These are phyloP conservation scores for Hydrolagus colliei DNA, from an alignment of 2,797 vertebrate species.

Conservation along the genomic window DNA sequence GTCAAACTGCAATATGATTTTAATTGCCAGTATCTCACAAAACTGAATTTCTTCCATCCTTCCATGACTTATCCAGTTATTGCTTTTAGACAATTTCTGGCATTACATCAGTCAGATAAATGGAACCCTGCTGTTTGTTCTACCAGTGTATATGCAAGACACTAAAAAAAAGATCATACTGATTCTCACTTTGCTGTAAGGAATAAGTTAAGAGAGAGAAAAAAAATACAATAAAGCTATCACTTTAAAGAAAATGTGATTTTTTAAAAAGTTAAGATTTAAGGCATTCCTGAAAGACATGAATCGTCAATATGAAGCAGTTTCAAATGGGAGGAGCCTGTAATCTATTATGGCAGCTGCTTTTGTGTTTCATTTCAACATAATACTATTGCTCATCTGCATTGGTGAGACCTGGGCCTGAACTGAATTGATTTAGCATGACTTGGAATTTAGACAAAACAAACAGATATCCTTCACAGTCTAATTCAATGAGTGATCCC, in stretches of 20 bases:
- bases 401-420: background rate
- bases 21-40: background rate
- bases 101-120: slow-evolving; percentile 20
- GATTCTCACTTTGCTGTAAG: background rate
- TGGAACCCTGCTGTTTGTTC: background rate
- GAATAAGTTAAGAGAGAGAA: background rate
- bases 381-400: too few species aligned
- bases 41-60: background rate
- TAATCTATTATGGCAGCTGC: too few species aligned
- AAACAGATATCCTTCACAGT: background rate
- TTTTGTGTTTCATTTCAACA: too few species aligned
- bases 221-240: background rate
- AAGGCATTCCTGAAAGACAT: too few species aligned
- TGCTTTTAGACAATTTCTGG: background rate
- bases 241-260: background rate
- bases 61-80: slow-evolving; percentile 8
- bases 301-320: too few species aligned
- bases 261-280: background rate
- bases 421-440: background rate
- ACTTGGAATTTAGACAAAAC: too few species aligned
- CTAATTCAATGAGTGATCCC: background rate
- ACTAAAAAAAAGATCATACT: background rate
- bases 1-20: background rate
- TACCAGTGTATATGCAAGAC: background rate
- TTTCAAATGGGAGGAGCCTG: too few species aligned